These are phyloP conservation scores for Synergus itoensis DNA, from an alignment of 2,888 invertebrate species.

Conservation along the genomic window DNA sequence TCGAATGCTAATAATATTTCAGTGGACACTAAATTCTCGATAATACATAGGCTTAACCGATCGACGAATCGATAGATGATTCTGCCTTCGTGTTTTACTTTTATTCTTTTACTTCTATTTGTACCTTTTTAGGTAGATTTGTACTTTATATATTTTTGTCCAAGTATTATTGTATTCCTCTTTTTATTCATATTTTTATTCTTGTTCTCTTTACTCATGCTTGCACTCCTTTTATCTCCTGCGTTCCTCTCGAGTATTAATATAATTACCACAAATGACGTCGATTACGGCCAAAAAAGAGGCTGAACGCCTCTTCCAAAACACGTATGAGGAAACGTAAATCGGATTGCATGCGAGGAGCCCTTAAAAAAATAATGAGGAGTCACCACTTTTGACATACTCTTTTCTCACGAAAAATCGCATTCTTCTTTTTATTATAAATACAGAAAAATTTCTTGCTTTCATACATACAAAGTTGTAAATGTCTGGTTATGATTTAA, in stretches of 20 bases:
- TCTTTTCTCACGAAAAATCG: conserved; percentile 13
- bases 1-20: conserved; percentile 52
- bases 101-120: background rate
- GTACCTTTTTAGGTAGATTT: background rate
- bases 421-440: background rate
- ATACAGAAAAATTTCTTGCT: background rate
- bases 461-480: no score
- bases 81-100: conserved; percentile 15
- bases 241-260: conserved; percentile 10
- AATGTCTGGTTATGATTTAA: background rate
- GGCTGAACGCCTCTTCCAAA: background rate
- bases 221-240: conserved; percentile 17
- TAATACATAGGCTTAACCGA: conserved; percentile 36
- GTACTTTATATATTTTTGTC: background rate
- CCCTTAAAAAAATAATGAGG: background rate
- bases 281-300: conserved; percentile 7
- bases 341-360: conserved; percentile 4
- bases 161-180: background rate
- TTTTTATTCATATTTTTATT: background rate
- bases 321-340: conserved; percentile 12
- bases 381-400: background rate
- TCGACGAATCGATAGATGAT: conserved; percentile 9
- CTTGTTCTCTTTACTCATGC: background rate
- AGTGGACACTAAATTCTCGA: conserved; percentile 30
- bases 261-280: conserved; percentile 21